Base-by-base conservation (phyloP, 2,113 vertebrate species). In the Pelodiscus sinensis region DNA sequence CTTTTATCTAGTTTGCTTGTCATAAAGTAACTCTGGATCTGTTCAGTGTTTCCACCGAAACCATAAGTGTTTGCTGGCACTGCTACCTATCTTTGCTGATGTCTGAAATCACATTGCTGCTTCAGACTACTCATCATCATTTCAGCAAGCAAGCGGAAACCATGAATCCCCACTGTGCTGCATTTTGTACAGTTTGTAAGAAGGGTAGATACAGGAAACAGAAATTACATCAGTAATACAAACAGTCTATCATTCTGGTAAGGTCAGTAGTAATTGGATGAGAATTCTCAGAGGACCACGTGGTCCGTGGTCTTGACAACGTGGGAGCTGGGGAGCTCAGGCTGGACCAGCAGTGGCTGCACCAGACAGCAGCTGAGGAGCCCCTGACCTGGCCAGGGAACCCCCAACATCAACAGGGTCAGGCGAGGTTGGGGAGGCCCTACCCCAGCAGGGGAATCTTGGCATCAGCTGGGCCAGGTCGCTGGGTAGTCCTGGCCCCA, bases 1-100 rank as follows among this genome's bases (percentile, higher is more conserved):
- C 62, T 73, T 81, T 85, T 62, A 35, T 79, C 89, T 91, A 81
- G 78, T 50, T 73, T 60, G 55, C 62, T 90, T 85, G 79, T 78
- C 85, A 25, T 81, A 65, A 90, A 96, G 79, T 0, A 82, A 65
- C 2, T 0, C 0, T 86, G 92, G 86, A 89, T 84, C 84, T 90
- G 78, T 91, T 87, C 93, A 88, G 91, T 95, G 84, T 92, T 96
- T 96, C 88, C 93, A 81, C 58, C 94, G 93, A 93, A 93, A 95
- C 92, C 58, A 16, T 1, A 1, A 51, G 89, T 84, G 85, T 90
- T 50, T 54, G 58, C 82, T 96, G 93, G 94, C 93, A 95, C 88
- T 91, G 55, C 80, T 90, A 80, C 65, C 35, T 86, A 91, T 92
- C 85, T 93, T 93, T 82, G 79, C 35, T 77, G n/a, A 52, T 15